Conservation (phyloP, 2,888 invertebrate genomes). For the Lasioglossum lativentre region DNA sequence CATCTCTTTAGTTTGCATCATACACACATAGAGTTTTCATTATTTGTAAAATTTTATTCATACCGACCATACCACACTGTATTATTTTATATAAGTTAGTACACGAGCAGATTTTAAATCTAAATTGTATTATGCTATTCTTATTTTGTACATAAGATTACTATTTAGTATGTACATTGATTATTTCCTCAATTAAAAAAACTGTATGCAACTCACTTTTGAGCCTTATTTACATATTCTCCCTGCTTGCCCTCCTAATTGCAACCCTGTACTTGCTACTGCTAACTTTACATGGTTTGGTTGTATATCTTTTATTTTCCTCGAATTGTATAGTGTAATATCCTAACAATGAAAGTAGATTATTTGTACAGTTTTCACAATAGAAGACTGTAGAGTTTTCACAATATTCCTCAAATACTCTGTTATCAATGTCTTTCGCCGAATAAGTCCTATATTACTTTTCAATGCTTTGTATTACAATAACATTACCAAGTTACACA, state of each 20-base stretch:
- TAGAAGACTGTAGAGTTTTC: no score
- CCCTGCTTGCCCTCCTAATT: slow-evolving; percentile 78
- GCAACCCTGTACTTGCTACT: slow-evolving; percentile 65
- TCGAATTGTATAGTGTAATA: slow-evolving; percentile 43
- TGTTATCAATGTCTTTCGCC: neutral
- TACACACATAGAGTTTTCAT: slow-evolving; percentile 33
- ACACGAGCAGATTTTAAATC: slow-evolving; percentile 72
- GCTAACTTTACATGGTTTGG: slow-evolving; percentile 68
- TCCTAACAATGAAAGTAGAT: slow-evolving; percentile 50
- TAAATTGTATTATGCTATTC: slow-evolving; percentile 78
- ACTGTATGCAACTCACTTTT: slow-evolving; percentile 81
- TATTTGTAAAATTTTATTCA: slow-evolving; percentile 50
- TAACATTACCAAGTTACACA: slow-evolving; percentile 4
- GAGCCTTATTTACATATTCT: slow-evolving; percentile 81
- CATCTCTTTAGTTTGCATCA: slow-evolving; percentile 45
- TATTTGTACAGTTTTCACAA: slow-evolving; percentile 9
- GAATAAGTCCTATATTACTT: slow-evolving; percentile 7
- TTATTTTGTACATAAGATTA: slow-evolving; percentile 82
- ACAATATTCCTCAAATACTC: slow-evolving; percentile 20
- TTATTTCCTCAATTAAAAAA: slow-evolving; percentile 83
- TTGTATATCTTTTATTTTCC: slow-evolving; percentile 56
- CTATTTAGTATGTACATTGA: slow-evolving; percentile 82
- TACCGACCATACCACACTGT: slow-evolving; percentile 54
- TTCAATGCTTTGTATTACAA: neutral
- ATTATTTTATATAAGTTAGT: slow-evolving; percentile 73